Conservation (phyloP, 2,888 invertebrate species). For the Protonemura montana region DNA sequence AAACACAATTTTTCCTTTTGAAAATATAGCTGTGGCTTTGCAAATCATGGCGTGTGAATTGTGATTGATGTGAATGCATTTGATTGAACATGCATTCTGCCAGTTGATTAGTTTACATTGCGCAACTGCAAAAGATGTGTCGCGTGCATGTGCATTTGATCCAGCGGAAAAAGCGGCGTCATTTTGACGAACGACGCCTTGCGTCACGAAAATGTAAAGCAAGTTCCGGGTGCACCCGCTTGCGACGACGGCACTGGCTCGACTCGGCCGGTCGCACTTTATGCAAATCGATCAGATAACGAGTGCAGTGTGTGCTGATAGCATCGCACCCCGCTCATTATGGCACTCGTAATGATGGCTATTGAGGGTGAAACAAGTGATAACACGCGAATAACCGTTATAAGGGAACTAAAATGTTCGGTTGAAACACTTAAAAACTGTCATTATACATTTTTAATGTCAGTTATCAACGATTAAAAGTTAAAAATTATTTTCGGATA, state of each 20-base stretch:
- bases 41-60: too few relatives aligned
- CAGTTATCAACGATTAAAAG: not conserved
- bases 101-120: not conserved
- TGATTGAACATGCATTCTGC: not conserved
- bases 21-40: too few relatives aligned
- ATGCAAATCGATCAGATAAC: not conserved
- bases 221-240: not conserved
- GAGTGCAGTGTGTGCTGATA: not conserved
- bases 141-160: not conserved
- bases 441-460: slow-evolving; percentile 3
- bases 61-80: too few relatives aligned
- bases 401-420: not conserved
- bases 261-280: not conserved
- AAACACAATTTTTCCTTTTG: too few relatives aligned
- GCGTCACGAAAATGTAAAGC: not conserved
- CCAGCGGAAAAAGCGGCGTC: not conserved
- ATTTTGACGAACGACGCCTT: not conserved
- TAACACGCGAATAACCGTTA: not conserved
- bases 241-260: not conserved
- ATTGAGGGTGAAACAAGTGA: not conserved
- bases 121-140: not conserved
- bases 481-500: not conserved
- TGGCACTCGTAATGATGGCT: not conserved
- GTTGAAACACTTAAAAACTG: not conserved
- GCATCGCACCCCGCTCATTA: not conserved